Evolutionary conservation across 1,140 invertebrate species (phyloP).

Genomic region (Planococcus citri): DNA sequence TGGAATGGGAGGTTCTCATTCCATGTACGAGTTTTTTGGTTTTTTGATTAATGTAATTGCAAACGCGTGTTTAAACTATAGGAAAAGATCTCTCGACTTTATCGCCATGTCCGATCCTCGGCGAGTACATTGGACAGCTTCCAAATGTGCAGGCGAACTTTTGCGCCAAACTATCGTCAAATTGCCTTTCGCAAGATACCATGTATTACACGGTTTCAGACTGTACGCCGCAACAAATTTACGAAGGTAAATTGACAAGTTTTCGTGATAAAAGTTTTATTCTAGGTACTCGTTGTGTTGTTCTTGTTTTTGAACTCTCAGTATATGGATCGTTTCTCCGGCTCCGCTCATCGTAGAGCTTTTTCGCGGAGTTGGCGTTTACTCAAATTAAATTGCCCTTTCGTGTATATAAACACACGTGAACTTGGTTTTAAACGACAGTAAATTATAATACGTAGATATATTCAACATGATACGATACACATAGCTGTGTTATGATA

Average conservation of each 20-base stretch:
- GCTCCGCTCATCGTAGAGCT: too few species aligned
- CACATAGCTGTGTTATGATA: too few species aligned
- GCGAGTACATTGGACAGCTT: constrained; percentile 51
- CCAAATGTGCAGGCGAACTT: constrained; percentile 48
- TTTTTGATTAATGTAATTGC: background rate
- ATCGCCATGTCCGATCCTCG: constrained; percentile 53
- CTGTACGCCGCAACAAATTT: constrained; percentile 46
- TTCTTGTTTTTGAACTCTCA: too few species aligned
- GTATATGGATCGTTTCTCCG: too few species aligned
- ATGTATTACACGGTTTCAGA: constrained; percentile 60
- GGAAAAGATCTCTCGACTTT: constrained; percentile 39
- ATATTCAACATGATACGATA: too few species aligned
- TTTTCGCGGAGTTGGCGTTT: too few species aligned
- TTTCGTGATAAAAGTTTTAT: too few species aligned
- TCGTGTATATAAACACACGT: too few species aligned
- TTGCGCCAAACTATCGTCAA: constrained; percentile 57
- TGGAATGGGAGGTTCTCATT: background rate
- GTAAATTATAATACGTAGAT: too few species aligned
- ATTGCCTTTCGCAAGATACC: constrained; percentile 52
- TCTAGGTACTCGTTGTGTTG: too few species aligned
- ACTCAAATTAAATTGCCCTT: too few species aligned
- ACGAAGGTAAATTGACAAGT: constrained; percentile 41
- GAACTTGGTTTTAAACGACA: too few species aligned
- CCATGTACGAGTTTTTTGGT: background rate
- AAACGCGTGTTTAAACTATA: constrained; percentile 29